A percentile compares a stretch with the other conserved stretches of the same genome.
Conservation (phyloP, 2,113 vertebrate species). For the Pogona vitticeps region DNA sequence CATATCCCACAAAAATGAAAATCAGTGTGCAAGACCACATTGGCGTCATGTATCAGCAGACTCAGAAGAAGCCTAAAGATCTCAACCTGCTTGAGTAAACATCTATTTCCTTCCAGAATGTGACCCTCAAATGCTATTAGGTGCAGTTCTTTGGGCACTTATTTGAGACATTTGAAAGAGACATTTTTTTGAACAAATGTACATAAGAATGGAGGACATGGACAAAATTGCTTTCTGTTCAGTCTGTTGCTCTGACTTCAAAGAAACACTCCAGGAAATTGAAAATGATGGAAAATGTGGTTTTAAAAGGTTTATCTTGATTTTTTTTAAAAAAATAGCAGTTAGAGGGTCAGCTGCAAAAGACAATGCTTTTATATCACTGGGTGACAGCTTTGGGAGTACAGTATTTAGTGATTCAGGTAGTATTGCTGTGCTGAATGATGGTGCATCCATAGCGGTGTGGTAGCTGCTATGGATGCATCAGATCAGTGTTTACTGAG, state of each 20-base stretch:
- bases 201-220: neutral
- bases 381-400: slow-evolving; percentile 43
- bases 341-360: slow-evolving; percentile 38
- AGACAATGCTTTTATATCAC: slow-evolving; percentile 54
- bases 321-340: neutral
- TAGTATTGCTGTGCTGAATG: slow-evolving; percentile 9
- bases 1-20: no score
- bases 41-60: no score
- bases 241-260: neutral
- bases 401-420: slow-evolving; percentile 6
- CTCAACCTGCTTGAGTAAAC: no score
- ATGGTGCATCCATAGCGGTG: slow-evolving; percentile 13
- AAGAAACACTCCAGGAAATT: slow-evolving; percentile 2
- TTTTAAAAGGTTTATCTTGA: slow-evolving; percentile 4
- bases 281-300: neutral
- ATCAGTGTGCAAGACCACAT: no score
- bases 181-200: neutral
- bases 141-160: no score
- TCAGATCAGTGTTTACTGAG: neutral
- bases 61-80: no score
- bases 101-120: no score
- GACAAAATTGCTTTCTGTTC: neutral
- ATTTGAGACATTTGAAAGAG: no score
- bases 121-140: no score
- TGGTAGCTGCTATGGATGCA: slow-evolving; percentile 20